Evolutionary conservation across 2,888 invertebrate genomes (phyloP), one percentile per base, ranked within the genome.

Genomic region (Caenorhabditis parvicauda): DNA sequence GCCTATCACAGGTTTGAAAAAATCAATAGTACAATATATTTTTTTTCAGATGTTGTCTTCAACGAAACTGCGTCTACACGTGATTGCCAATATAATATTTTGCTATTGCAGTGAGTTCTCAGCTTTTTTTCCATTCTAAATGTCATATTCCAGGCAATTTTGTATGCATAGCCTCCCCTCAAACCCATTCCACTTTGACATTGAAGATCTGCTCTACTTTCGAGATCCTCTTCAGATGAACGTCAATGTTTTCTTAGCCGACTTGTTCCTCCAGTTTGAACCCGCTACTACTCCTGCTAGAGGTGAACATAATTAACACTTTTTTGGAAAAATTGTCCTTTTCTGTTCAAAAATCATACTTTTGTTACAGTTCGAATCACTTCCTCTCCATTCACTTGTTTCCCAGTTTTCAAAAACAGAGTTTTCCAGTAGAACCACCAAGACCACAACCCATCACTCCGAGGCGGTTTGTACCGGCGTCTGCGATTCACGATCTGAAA

Each of bases 81-180:
- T 3, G 84, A 84, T 66, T 83, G 83, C 21, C 72, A 83, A 43
- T 83, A 83, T 74, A 84, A 84, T 67, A 69, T 84, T 19, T 76
- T 80, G 35, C 70, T 82, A 39, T 72, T 83, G 19, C 72, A 76
- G 67, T 75, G 44, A 52, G 62, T 64, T 25, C 32, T 14, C 25
- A 38, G 9, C 28, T 21, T 29, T 50, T n/a, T 25, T 29, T 17
- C 12, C n/a, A 4, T 7, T 21, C 9, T 28, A 5, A 22, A n/a
- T n/a, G n/a, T 43, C 9, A 12, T 12, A 25, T 57, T 68, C 2
- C 59, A 74, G 71, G 48, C 72, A 75, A 12, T 83, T 83, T 74
- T 82, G 83, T 64, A 72, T 76, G 42, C 67, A 70, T 21, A 67
- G 77, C 51, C 70, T 83, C 9, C 81, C 82, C n/a, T 61, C 64